Conservation (phyloP, 2,113 vertebrate genomes). For the Conger conger region DNA sequence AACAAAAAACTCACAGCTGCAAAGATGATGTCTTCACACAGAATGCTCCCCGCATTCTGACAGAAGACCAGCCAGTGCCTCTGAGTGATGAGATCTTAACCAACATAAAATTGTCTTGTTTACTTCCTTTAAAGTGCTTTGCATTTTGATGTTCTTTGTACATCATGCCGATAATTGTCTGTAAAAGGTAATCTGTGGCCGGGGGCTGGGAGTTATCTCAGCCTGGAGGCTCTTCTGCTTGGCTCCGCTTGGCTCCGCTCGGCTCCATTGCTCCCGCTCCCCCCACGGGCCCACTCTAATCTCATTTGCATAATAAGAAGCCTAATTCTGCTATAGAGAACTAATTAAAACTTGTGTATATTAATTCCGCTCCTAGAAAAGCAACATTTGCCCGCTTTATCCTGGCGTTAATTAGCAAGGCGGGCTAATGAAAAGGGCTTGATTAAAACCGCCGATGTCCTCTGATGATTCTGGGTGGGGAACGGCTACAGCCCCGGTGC, state of each 20-base stretch:
- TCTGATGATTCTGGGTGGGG: background rate
- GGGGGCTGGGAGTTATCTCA: background rate
- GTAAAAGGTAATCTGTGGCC: background rate
- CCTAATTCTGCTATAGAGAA: constrained; percentile 11
- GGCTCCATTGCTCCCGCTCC: too few species aligned
- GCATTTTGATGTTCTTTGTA: background rate
- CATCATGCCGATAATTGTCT: too few species aligned
- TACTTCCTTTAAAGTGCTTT: background rate
- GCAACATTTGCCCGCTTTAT: background rate
- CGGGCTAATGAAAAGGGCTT: background rate
- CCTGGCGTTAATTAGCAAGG: background rate
- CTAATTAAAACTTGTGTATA: constrained; percentile 6
- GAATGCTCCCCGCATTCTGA: background rate
- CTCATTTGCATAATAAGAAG: constrained; percentile 2
- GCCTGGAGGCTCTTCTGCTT: background rate
- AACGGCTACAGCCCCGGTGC: background rate
- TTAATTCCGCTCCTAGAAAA: constrained; percentile 11
- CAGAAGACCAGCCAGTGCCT: background rate
- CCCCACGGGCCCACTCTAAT: background rate
- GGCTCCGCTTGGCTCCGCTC: background rate
- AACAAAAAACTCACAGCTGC: too few species aligned
- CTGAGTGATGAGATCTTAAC: background rate
- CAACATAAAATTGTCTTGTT: background rate
- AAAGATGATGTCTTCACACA: too few species aligned
- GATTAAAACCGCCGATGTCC: background rate